phyloP scores from a whole-genome alignment of 2,113 vertebrate genomes.

The Anarhynchus alexandrinus region DNA sequence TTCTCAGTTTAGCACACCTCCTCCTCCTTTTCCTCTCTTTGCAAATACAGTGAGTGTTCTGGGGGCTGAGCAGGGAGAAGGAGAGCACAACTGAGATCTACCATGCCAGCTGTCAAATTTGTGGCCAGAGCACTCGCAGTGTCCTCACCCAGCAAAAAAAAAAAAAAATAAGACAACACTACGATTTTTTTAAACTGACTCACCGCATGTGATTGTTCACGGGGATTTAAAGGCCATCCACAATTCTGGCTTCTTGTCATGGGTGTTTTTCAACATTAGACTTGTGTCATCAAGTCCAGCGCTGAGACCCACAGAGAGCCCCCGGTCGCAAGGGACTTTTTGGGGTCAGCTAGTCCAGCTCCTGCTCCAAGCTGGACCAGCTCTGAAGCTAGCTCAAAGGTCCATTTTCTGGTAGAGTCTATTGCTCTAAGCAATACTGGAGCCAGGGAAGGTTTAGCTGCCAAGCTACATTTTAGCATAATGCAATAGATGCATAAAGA shows the following conservation, averaged over 20 bases:
- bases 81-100: background rate
- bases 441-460: background rate
- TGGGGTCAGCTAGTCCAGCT: rapidly evolving
- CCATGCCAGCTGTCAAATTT: background rate
- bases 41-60: background rate
- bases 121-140: background rate
- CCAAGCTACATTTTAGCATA: background rate
- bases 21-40: background rate
- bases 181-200: background rate
- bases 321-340: background rate
- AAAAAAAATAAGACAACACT: background rate
- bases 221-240: background rate
- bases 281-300: background rate
- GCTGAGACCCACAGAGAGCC: background rate
- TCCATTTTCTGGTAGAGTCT: background rate
- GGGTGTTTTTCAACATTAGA: background rate
- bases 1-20: constrained; percentile 2
- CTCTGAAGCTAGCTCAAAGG: background rate
- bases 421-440: background rate
- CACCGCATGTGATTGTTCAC: rapidly evolving
- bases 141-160: background rate
- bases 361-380: background rate
- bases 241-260: background rate
- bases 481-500: rapidly evolving
- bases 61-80: background rate